Evolutionary conservation across 2,888 invertebrate genomes (phyloP).

Genomic region (Caenorhabditis panamensis): DNA sequence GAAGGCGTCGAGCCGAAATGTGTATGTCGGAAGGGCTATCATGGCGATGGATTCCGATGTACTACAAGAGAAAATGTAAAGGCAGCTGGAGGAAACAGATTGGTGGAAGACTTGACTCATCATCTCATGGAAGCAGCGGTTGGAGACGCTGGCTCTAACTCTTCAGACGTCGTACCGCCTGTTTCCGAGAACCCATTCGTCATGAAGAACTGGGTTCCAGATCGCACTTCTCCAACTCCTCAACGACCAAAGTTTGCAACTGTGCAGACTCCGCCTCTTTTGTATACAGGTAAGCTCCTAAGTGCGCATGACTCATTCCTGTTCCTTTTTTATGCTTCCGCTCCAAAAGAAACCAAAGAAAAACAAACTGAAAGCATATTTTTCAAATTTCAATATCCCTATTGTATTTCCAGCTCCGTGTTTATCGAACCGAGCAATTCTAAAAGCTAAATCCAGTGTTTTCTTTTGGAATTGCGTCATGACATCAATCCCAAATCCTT

Average conservation of each 20-base stretch:
- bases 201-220: conserved; percentile 68
- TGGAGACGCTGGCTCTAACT: conserved; percentile 24
- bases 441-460: too few species aligned
- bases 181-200: conserved; percentile 65
- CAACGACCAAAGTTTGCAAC: conserved; percentile 36
- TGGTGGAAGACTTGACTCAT: conserved; percentile 33
- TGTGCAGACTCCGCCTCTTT: conserved; percentile 44
- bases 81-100: conserved; percentile 24
- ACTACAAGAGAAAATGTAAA: conserved; percentile 38
- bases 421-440: not conserved
- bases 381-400: not conserved
- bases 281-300: conserved; percentile 61
- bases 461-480: too few species aligned
- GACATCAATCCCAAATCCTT: conserved; percentile 4
- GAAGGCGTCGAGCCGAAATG: conserved; percentile 63
- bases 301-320: too few species aligned
- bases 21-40: conserved; percentile 73
- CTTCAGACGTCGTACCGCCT: not conserved
- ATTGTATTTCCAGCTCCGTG: too few species aligned
- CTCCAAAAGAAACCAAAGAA: too few species aligned
- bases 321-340: too few species aligned
- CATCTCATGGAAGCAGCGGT: conserved; percentile 39
- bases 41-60: conserved; percentile 74
- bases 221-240: conserved; percentile 17
- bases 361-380: not conserved